Base-by-base conservation (phyloP, 2,888 invertebrate species). In the Protophormia terraenovae region DNA sequence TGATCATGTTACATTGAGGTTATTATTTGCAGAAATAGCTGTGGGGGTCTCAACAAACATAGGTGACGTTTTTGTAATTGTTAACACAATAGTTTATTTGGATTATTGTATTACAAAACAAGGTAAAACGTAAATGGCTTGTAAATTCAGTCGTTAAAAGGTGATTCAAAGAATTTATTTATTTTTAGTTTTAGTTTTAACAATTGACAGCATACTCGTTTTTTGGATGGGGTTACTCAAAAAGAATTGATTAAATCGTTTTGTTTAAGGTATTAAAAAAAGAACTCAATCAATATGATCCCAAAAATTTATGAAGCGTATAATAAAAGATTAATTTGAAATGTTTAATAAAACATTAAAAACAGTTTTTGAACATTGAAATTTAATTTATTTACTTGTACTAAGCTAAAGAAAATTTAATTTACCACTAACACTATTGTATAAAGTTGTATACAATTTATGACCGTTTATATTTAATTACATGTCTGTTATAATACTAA, bases 31-130 rank as follows among this genome's bases (percentile, higher is more conserved):
- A 35, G 7, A 32, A 58, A 73, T 66, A 38, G 16, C 64, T 32
- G 45, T 72, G 64, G 72, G 64, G 35, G 53, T 73, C 19, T 24
- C 24, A 55, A 14, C 58, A 32, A 66, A 41, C 64, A 62, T 32
- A 67, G 58, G 58, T 77, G 47, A 55, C 47, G 24, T 58, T 72
- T 24, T 66, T 66, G 27, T 38, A 35, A 77, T 77, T 83, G 58
- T 66, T 77, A 66, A 58, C 58, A 50, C 32, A 72, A 77, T 72
- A 72, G 55, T 66, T 66, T 22, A 58, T 58, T 58, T 47, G 14
- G 58, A 72, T 77, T 72, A 67, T 55, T 55, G 66, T 55, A 47
- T 24, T 32, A 47, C 58, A 53, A 38, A 47, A 27, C 14, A n/a
- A 47, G 24, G n/a, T 58, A 19, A 60, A 41, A 55, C 3, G 32